phyloP scores from a whole-genome alignment of 1,140 invertebrate species.

The Sycobia sp. region DNA sequence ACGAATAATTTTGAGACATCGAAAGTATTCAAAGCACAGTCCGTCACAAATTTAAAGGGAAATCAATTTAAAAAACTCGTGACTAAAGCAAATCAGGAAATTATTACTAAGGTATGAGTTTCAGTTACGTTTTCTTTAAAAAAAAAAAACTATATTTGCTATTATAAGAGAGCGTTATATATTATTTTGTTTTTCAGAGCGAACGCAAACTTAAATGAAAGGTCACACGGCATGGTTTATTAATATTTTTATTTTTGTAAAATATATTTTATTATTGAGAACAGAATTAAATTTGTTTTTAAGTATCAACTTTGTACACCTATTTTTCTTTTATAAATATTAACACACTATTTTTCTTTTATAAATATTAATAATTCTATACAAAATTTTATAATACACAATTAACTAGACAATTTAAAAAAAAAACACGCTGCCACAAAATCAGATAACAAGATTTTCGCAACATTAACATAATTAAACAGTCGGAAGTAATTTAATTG shows the following conservation, averaged over 20 bases:
- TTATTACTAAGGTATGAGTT: conserved; percentile 7
- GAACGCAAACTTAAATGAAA: background rate
- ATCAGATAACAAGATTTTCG: background rate
- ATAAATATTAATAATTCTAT: no score
- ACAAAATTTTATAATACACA: no score
- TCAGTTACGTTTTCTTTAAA: background rate
- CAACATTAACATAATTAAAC: background rate
- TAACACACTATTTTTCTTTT: background rate
- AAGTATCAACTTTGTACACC: background rate
- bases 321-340: background rate
- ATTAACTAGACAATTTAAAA: background rate
- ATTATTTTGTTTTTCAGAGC: background rate
- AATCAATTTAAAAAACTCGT: background rate
- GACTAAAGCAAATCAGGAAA: background rate
- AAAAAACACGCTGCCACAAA: background rate
- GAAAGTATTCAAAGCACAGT: background rate
- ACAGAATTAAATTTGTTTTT: conserved; percentile 14
- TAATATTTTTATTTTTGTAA: background rate
- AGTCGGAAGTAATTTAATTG: background rate
- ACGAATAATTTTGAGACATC: background rate
- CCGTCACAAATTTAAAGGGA: background rate
- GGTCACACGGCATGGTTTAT: background rate
- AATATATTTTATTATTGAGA: background rate
- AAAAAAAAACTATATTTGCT: background rate
- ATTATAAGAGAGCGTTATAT: background rate